phyloP scores from a whole-genome alignment of 2,888 invertebrate species.

The Drosophila hamatofila region DNA sequence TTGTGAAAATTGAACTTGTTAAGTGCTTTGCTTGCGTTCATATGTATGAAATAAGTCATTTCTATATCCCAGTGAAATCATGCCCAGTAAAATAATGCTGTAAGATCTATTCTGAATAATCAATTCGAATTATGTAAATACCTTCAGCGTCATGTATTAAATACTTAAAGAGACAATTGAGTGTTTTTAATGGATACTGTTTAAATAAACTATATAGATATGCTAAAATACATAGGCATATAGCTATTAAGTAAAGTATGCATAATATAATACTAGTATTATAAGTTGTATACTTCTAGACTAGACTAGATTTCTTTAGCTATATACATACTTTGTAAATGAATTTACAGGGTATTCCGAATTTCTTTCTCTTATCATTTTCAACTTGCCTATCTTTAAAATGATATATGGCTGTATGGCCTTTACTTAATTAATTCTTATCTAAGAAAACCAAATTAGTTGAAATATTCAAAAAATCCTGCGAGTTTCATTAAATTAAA shows the following conservation, averaged over 20 bases:
- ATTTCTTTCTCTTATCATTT: background rate
- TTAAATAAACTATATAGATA: no score
- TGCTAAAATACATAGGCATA: no score
- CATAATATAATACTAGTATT: no score
- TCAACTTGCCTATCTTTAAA: background rate
- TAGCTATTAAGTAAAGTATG: no score
- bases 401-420: background rate
- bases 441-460: background rate
- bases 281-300: no score
- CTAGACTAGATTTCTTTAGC: background rate
- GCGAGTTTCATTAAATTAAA: background rate
- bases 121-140: constrained; percentile 47
- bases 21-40: constrained; percentile 35
- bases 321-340: background rate
- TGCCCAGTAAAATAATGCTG: constrained; percentile 29
- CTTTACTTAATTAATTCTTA: background rate
- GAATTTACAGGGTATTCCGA: background rate
- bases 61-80: constrained; percentile 26
- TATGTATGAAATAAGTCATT: constrained; percentile 35
- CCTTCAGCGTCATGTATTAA: constrained; percentile 45
- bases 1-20: constrained; percentile 41
- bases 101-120: constrained; percentile 22
- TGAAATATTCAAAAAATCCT: no score
- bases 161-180: constrained; percentile 29
- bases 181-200: background rate